A percentile compares a stretch with the other conserved stretches of the same genome.
Conservation (phyloP, 2,113 vertebrate species). For the Candoia aspera region DNA sequence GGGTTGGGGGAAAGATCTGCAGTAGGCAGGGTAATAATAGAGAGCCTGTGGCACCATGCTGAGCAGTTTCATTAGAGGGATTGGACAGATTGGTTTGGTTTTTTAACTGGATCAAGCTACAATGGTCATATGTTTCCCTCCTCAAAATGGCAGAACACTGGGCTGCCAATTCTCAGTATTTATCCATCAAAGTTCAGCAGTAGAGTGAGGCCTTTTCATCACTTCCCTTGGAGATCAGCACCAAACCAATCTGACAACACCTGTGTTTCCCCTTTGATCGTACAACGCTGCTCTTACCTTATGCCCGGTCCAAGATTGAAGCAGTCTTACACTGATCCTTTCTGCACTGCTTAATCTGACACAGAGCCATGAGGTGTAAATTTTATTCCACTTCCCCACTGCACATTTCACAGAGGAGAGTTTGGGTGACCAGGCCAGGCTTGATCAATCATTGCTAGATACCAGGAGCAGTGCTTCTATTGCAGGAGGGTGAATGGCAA, state of each 20-base stretch:
- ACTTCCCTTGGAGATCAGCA: background rate
- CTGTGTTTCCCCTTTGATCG: background rate
- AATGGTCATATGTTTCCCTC: background rate
- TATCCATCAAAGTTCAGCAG: background rate
- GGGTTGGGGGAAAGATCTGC: background rate
- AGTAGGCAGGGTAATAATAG: background rate
- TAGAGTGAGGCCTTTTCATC: background rate
- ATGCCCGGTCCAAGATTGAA: background rate
- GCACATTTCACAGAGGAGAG: background rate
- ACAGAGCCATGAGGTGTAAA: background rate
- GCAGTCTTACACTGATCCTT: background rate
- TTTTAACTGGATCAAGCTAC: background rate
- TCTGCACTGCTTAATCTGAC: background rate
- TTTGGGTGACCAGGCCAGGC: background rate
- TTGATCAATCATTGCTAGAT: background rate
- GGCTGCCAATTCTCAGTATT: background rate
- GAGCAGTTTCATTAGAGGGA: background rate
- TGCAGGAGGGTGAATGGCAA: background rate
- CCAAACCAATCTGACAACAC: background rate
- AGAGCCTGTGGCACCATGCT: background rate
- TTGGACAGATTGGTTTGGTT: background rate
- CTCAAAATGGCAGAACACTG: background rate
- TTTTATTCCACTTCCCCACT: background rate
- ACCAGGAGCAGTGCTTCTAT: background rate
- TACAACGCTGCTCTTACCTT: background rate